Percentiles rank a stretch among this genome's conserved stretches.
Conservation (phyloP, 37 sponge, comb jelly and placozoan genomes). For the Aphrocallistes beatrix region DNA sequence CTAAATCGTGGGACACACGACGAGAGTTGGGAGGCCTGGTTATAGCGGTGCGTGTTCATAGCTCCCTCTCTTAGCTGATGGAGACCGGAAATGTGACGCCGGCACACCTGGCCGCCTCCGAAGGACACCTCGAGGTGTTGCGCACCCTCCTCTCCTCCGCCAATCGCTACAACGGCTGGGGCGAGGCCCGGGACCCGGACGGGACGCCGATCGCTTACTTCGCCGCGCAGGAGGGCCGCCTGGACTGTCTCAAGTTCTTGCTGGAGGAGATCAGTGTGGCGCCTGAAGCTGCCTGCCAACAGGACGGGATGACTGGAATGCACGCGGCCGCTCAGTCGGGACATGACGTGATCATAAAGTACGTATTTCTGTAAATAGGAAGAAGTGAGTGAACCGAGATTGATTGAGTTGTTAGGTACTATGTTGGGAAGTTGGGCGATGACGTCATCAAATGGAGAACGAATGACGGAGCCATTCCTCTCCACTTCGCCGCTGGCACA, state of each 20-base stretch:
- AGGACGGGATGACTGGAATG: not conserved
- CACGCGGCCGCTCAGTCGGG: not conserved
- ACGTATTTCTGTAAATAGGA: not conserved
- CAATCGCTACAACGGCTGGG: slow-evolving; percentile 1
- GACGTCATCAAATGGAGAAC: not conserved
- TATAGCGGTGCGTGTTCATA: too few species aligned
- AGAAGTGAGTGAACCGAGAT: not conserved
- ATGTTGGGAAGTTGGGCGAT: not conserved
- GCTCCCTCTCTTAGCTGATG: not conserved
- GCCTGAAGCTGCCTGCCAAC: not conserved
- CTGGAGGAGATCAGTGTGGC: not conserved
- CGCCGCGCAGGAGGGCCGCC: not conserved
- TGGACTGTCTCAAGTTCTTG: not conserved
- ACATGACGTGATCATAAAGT: not conserved
- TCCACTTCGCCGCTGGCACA: not conserved
- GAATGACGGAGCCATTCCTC: not conserved
- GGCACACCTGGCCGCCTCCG: slow-evolving; percentile 1
- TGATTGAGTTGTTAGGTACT: not conserved
- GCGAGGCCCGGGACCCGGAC: not conserved
- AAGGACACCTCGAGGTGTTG: not conserved
- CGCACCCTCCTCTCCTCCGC: not conserved
- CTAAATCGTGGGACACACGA: too few species aligned
- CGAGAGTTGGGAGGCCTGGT: too few species aligned
- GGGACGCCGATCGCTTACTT: slow-evolving; percentile 10
- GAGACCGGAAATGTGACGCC: not conserved